Evolutionary conservation across 2,113 vertebrate genomes (phyloP).

Genomic region (Pardalotus punctatus): DNA sequence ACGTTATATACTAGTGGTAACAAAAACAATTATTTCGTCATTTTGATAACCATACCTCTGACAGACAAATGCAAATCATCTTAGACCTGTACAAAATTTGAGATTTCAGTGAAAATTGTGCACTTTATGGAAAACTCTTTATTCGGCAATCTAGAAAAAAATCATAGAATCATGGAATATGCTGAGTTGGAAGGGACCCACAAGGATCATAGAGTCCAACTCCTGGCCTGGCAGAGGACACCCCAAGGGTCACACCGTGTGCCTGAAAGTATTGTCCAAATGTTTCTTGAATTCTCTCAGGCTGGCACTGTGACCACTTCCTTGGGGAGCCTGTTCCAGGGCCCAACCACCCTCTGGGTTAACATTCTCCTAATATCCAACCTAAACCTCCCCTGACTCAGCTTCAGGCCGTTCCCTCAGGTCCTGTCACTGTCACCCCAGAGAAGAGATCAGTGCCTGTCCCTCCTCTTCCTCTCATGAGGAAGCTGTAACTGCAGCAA

Average conservation of each 20-base stretch:
- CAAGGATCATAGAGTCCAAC: background rate
- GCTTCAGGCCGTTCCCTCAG: fast-evolving
- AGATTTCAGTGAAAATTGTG: background rate
- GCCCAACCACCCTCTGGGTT: background rate
- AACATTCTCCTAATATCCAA: background rate
- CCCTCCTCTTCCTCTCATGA: background rate
- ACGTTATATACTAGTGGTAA: background rate
- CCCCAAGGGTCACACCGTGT: background rate
- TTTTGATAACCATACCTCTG: background rate
- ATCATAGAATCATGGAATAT: background rate
- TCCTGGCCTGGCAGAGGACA: background rate
- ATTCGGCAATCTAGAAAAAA: background rate
- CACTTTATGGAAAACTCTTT: background rate
- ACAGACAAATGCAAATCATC: background rate
- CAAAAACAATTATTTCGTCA: background rate
- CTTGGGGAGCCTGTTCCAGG: background rate
- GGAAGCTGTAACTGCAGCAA: background rate
- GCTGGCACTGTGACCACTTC: background rate
- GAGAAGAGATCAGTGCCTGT: background rate
- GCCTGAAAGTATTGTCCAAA: background rate
- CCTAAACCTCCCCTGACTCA: background rate
- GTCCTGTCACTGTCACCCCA: background rate
- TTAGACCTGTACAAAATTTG: background rate
- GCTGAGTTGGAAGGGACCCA: background rate
- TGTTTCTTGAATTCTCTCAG: background rate